Evolutionary conservation across 2,797 vertebrate genomes (phyloP).

Genomic region (Sebastes itinus): DNA sequence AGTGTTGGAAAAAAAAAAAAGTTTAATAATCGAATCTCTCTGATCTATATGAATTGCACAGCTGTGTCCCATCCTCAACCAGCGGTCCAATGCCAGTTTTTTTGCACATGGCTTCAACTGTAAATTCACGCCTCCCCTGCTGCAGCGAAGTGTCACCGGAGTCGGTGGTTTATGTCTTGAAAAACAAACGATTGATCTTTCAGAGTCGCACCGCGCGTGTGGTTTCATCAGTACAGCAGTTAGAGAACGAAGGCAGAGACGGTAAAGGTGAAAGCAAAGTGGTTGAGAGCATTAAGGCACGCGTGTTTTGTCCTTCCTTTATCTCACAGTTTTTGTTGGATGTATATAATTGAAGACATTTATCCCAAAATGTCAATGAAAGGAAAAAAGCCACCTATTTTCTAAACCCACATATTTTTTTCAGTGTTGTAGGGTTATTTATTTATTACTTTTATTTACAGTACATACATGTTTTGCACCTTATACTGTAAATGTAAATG

Average conservation of each 20-base stretch:
- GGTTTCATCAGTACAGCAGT: conserved; percentile 47
- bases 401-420: not conserved
- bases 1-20: not conserved
- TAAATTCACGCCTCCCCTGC: conserved; percentile 58
- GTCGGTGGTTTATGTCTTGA: conserved; percentile 65
- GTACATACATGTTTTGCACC: not conserved
- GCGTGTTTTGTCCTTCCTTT: conserved; percentile 17
- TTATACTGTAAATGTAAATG: not conserved
- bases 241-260: conserved; percentile 11
- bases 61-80: conserved; percentile 43
- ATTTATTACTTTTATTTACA: not conserved
- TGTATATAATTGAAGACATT: not conserved
- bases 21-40: conserved; percentile 45
- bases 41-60: conserved; percentile 50
- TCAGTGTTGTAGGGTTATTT: not conserved
- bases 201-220: conserved; percentile 10
- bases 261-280: conserved; percentile 45
- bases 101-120: conserved; percentile 11
- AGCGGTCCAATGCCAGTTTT: conserved; percentile 24
- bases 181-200: conserved; percentile 68
- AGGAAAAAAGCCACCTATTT: not conserved
- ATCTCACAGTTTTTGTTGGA: not conserved
- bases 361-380: not conserved
- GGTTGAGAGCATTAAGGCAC: conserved; percentile 6
- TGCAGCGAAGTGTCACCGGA: conserved; percentile 48